Evolutionary conservation across 2,888 invertebrate species (phyloP), one percentile per base, ranked within the genome.

Genomic region (Cecidostiba fungosa): DNA sequence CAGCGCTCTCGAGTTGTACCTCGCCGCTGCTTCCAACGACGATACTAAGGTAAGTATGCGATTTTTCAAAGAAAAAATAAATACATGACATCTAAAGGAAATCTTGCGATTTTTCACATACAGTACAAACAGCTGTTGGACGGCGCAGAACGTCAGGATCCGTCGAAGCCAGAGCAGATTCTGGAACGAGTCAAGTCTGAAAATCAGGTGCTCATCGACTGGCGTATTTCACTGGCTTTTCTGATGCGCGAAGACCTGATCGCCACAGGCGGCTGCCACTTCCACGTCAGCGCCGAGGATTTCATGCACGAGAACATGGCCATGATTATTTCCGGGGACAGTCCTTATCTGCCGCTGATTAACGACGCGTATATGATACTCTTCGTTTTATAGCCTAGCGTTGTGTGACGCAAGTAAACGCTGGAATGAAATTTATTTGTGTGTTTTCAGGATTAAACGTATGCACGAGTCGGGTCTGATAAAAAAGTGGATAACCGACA

Each of bases 381-480:
- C n/a, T n/a, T n/a, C n/a, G n/a, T n/a, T n/a, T n/a, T n/a, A n/a
- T n/a, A n/a, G n/a, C n/a, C n/a, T n/a, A n/a, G n/a, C n/a, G n/a
- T n/a, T n/a, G n/a, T n/a, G n/a, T n/a, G n/a, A n/a, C n/a, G n/a
- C n/a, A n/a, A n/a, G n/a, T n/a, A n/a, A n/a, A n/a, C n/a, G n/a
- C n/a, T n/a, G n/a, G n/a, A n/a, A n/a, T n/a, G n/a, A n/a, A n/a
- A 10, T 8, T 29, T 26, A 14, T 1, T 1, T 8, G 50, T 59
- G 1, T 14, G 70, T 70, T 91, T 91, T n/a, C 88, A 97, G 97
- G 91, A 96, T 98, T 80, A 96, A 95, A 90, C 95, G 96, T 82
- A 95, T 98, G 94, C 97, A 97, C 91, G 97, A 97, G 92, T 96
- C 97, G 81, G 98, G 98, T 10, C 94, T 98, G 87, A 96, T 98